Percentiles rank a stretch among this genome's conserved stretches.
Evolutionary conservation across 2,113 vertebrate genomes (phyloP).

Genomic region (Alexandromys fortis): DNA sequence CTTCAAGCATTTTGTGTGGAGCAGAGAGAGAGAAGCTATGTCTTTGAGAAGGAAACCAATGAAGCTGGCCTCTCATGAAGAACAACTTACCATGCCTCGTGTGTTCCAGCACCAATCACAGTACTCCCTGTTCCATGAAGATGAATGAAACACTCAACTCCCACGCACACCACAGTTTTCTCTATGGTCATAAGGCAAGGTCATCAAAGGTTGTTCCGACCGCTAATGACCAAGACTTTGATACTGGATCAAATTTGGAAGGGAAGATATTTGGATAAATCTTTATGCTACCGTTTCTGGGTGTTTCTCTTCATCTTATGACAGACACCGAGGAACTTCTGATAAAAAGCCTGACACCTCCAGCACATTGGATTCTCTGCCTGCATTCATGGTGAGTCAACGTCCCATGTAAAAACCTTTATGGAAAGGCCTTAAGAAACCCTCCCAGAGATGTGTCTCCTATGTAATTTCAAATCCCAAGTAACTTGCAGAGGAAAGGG

Average conservation of each 20-base stretch:
- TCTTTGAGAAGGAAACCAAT: constrained; percentile 74
- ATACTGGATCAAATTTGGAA: not conserved
- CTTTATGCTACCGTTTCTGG: not conserved
- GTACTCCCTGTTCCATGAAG: not conserved
- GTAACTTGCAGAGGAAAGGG: not conserved
- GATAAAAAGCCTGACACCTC: too few relatives aligned
- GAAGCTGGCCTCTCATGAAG: constrained; percentile 74
- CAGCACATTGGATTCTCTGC: not conserved
- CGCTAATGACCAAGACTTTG: too few relatives aligned
- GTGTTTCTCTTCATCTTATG: not conserved
- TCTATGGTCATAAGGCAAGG: not conserved
- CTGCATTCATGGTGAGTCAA: not conserved
- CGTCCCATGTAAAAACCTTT: too few relatives aligned
- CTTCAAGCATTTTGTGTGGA: constrained; percentile 75
- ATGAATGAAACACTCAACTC: not conserved
- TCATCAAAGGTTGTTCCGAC: not conserved
- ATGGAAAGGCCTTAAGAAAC: not conserved
- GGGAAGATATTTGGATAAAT: not conserved
- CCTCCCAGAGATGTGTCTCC: not conserved
- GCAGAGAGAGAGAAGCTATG: constrained; percentile 79
- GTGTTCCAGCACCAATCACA: constrained; percentile 60
- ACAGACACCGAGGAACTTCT: not conserved
- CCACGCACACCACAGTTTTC: not conserved
- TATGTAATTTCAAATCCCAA: not conserved
- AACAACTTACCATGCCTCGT: constrained; percentile 62